phyloP scores from a whole-genome alignment of 2,113 vertebrate genomes.

The Heterotis niloticus region DNA sequence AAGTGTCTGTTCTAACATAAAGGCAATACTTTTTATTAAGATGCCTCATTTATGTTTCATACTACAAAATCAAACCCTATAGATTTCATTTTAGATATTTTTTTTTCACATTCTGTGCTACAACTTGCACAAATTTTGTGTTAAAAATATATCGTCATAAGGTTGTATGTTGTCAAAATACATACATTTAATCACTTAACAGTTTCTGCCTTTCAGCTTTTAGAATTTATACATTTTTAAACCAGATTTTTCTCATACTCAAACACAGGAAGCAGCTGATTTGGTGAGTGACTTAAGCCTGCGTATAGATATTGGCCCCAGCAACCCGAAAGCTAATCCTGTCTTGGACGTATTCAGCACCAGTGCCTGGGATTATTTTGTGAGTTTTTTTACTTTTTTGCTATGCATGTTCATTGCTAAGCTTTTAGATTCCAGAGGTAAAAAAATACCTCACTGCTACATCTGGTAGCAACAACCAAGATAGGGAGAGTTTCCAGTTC shows the following conservation, averaged over 20 bases:
- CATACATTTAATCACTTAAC: too few species aligned
- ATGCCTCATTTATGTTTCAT: background rate
- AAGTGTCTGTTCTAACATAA: too few species aligned
- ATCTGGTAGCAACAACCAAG: too few species aligned
- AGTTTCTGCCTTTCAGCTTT: background rate
- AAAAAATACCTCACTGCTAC: too few species aligned
- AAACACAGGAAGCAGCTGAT: slow-evolving; percentile 74
- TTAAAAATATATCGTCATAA: background rate
- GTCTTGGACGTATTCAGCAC: slow-evolving; percentile 72
- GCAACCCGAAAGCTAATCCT: slow-evolving; percentile 67
- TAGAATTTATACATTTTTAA: background rate
- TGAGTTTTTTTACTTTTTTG: slow-evolving; percentile 60
- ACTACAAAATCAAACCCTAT: background rate
- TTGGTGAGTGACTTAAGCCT: slow-evolving; percentile 74
- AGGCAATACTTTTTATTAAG: too few species aligned
- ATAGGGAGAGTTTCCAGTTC: too few species aligned
- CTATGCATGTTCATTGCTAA: background rate
- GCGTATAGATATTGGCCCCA: slow-evolving; percentile 73
- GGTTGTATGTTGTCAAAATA: too few species aligned
- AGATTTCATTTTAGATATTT: too few species aligned
- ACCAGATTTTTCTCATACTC: background rate
- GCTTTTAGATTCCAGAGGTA: background rate
- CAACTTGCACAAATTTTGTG: too few species aligned
- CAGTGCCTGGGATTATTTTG: slow-evolving; percentile 71
- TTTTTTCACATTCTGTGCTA: too few species aligned